These are phyloP conservation scores for Hydropsyche tenuis DNA, from an alignment of 1,140 invertebrate genomes.

Conservation along the genomic window DNA sequence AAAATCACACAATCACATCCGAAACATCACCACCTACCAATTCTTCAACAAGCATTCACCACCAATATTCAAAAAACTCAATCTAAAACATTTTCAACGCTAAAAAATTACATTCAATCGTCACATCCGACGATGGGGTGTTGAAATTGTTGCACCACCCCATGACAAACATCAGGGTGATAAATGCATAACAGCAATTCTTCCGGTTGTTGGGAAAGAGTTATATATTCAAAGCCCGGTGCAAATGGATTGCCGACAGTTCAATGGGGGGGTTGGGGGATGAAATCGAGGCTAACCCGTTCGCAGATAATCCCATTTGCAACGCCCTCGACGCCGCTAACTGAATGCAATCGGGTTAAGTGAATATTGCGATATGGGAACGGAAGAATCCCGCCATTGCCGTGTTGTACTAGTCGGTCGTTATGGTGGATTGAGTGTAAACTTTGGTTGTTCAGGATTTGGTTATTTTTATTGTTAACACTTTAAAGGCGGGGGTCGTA, in stretches of 20 bases:
- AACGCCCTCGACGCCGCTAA: neutral
- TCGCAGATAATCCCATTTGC: too few relatives aligned
- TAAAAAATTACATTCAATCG: too few relatives aligned
- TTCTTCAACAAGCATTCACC: too few relatives aligned
- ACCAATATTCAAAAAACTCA: too few relatives aligned
- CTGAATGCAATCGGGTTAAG: neutral
- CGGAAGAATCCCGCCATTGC: neutral
- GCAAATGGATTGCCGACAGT: constrained; percentile 25
- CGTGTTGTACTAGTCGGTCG: too few relatives aligned
- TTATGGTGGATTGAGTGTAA: too few relatives aligned
- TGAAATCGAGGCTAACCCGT: neutral
- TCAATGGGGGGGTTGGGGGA: neutral
- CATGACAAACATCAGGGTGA: neutral
- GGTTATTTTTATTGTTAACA: too few relatives aligned
- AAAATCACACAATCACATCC: constrained; percentile 29
- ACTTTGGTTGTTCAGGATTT: too few relatives aligned
- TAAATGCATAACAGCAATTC: constrained; percentile 24
- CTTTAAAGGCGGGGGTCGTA: too few relatives aligned
- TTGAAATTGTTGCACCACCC: too few relatives aligned
- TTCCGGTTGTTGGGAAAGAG: constrained; percentile 23
- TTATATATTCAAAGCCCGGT: neutral
- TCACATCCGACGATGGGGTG: too few relatives aligned
- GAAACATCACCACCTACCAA: neutral
- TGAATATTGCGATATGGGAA: neutral
- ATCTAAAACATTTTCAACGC: too few relatives aligned